Evolutionary conservation across 2,113 vertebrate species (phyloP).

Genomic region (Tautogolabrus adspersus): DNA sequence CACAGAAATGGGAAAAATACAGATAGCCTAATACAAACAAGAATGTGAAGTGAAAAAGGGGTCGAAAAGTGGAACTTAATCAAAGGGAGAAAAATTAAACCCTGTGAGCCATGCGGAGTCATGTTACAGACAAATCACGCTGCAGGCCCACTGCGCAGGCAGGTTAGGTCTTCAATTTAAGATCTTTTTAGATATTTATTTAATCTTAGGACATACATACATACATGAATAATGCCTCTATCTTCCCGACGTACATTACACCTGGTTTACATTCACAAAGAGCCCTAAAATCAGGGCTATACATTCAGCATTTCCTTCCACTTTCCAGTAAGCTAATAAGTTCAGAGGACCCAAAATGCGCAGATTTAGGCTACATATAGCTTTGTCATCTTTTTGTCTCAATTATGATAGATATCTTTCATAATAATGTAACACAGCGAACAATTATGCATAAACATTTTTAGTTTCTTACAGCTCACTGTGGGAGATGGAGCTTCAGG

Average conservation of each 20-base stretch:
- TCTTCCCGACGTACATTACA: slow-evolving; percentile 62
- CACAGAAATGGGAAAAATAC: slow-evolving; percentile 66
- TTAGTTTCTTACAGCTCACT: slow-evolving; percentile 32
- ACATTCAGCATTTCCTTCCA: slow-evolving; percentile 66
- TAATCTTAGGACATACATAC: slow-evolving; percentile 53
- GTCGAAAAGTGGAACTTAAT: slow-evolving; percentile 29
- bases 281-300: slow-evolving; percentile 47
- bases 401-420: slow-evolving; percentile 49
- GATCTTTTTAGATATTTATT: slow-evolving; percentile 60
- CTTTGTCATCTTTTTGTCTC: slow-evolving; percentile 33
- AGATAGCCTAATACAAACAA: slow-evolving; percentile 59
- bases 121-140: slow-evolving; percentile 57
- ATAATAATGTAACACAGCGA: slow-evolving; percentile 51
- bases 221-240: slow-evolving; percentile 66
- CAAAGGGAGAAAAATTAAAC: slow-evolving; percentile 16
- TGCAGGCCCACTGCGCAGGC: slow-evolving; percentile 46
- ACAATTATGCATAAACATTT: slow-evolving; percentile 43
- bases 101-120: slow-evolving; percentile 42
- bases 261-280: slow-evolving; percentile 76
- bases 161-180: slow-evolving; percentile 29
- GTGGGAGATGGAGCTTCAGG: slow-evolving; percentile 18
- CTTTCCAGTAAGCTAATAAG: slow-evolving; percentile 19
- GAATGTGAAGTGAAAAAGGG: slow-evolving; percentile 32
- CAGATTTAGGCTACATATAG: slow-evolving; percentile 39
- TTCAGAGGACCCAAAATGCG: slow-evolving; percentile 42